Conservation (phyloP, 2,113 vertebrate species). For the Synodontis membranacea region DNA sequence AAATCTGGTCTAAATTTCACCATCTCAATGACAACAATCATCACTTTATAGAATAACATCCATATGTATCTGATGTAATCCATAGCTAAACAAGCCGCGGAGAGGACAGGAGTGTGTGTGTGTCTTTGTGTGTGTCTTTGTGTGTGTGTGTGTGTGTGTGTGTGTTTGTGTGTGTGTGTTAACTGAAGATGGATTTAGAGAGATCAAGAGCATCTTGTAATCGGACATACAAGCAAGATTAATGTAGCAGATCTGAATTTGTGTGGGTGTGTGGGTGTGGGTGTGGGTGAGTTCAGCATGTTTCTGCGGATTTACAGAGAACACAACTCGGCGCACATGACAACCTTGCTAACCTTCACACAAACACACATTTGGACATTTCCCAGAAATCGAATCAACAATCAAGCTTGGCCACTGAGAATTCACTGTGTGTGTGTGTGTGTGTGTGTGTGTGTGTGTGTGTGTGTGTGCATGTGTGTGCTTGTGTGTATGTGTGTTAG, state of each 20-base stretch:
- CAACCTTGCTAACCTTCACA: slow-evolving; percentile 24
- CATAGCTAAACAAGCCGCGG: slow-evolving; percentile 7
- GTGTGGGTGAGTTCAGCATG: slow-evolving; percentile 61
- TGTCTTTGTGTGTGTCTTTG: neutral
- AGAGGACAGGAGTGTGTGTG: slow-evolving; percentile 42
- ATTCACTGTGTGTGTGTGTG: slow-evolving; percentile 22
- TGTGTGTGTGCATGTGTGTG: slow-evolving; percentile 52
- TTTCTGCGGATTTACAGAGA: slow-evolving; percentile 52
- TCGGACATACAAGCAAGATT: slow-evolving; percentile 71
- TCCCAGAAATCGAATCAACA: slow-evolving; percentile 72
- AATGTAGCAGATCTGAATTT: slow-evolving; percentile 64
- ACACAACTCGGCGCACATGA: neutral
- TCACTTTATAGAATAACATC: slow-evolving; percentile 12
- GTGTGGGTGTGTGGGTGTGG: slow-evolving; percentile 47
- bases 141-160: neutral
- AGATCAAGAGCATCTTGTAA: slow-evolving; percentile 41
- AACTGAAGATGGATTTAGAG: slow-evolving; percentile 38
- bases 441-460: slow-evolving; percentile 44
- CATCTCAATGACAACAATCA: neutral
- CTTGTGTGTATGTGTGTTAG: neutral
- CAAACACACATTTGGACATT: slow-evolving; percentile 52
- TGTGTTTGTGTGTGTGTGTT: slow-evolving; percentile 3
- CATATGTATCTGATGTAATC: slow-evolving; percentile 16
- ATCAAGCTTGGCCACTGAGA: slow-evolving; percentile 36
- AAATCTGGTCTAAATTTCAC: neutral